Evolutionary conservation across 2,888 invertebrate species (phyloP).

Genomic region (Serrognathus titanus): DNA sequence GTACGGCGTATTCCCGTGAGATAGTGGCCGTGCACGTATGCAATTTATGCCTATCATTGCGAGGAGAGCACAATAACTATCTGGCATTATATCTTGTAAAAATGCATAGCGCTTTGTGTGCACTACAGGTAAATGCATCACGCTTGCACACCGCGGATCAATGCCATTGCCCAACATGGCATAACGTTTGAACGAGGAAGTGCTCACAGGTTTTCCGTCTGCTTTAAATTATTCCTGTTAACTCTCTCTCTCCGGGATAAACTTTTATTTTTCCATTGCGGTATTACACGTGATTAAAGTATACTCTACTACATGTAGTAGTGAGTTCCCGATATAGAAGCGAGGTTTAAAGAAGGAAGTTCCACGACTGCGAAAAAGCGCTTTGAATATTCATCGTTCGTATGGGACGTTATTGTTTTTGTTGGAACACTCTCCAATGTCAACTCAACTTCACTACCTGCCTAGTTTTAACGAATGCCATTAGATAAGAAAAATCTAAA

Average conservation of each 20-base stretch:
- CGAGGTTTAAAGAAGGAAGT: too few relatives aligned
- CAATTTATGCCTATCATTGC: constrained; percentile 26
- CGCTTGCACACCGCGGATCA: constrained; percentile 22
- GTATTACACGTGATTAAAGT: too few relatives aligned
- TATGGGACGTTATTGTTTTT: too few relatives aligned
- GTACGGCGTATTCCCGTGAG: constrained; percentile 21
- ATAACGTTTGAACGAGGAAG: constrained; percentile 26
- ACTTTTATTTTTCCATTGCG: too few relatives aligned
- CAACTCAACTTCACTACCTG: too few relatives aligned
- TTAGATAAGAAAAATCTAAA: too few relatives aligned
- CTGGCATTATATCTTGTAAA: constrained; percentile 25
- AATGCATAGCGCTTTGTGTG: constrained; percentile 12
- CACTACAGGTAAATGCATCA: constrained; percentile 21
- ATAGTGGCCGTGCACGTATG: constrained; percentile 22
- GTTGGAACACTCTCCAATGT: too few relatives aligned
- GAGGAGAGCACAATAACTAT: constrained; percentile 24
- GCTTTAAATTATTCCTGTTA: constrained; percentile 9
- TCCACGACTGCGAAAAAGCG: too few relatives aligned
- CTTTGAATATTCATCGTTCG: too few relatives aligned
- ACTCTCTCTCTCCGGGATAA: background rate
- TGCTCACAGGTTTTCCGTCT: constrained; percentile 9
- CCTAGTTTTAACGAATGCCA: too few relatives aligned
- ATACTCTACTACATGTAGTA: too few relatives aligned
- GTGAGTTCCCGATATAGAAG: too few relatives aligned
- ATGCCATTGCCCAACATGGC: constrained; percentile 27